Percentiles rank a stretch among this genome's conserved stretches.
Conservation (phyloP, 2,113 vertebrate species). For the Octodon degus region DNA sequence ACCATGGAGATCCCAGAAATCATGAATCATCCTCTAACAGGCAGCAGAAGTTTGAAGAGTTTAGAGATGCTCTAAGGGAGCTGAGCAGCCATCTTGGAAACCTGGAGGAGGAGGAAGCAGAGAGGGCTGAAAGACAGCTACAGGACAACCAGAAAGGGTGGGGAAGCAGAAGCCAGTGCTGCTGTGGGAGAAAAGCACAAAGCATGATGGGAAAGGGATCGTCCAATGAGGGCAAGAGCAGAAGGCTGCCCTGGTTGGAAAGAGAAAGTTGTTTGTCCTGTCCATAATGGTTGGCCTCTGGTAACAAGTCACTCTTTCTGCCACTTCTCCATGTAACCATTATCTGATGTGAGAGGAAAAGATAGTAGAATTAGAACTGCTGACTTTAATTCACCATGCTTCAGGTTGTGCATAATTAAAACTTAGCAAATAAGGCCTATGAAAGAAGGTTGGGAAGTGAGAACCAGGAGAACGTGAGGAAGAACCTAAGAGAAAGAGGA, state of each 20-base stretch:
- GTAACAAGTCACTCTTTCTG: too few relatives aligned
- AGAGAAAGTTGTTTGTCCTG: background rate
- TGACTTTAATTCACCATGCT: background rate
- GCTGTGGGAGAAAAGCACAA: background rate
- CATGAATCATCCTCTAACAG: constrained; percentile 28
- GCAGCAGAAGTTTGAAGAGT: background rate
- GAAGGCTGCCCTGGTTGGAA: background rate
- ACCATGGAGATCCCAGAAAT: constrained; percentile 22
- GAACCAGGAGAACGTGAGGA: background rate
- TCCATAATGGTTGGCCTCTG: background rate
- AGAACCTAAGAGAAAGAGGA: background rate
- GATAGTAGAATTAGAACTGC: background rate
- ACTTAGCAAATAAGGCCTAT: background rate
- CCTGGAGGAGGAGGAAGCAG: background rate
- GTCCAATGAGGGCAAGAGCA: background rate
- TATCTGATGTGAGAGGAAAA: background rate
- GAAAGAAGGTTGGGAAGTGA: background rate
- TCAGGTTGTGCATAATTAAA: background rate
- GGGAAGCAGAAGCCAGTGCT: background rate
- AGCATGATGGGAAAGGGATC: background rate
- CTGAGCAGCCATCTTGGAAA: background rate
- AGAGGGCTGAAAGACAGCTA: background rate
- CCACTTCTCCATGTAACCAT: background rate
- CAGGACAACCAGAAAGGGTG: background rate
- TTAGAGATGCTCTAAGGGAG: background rate